Percentiles rank a stretch among this genome's conserved stretches.
Evolutionary conservation across 2,113 vertebrate genomes (phyloP).

Genomic region (Cichladusa arquata): DNA sequence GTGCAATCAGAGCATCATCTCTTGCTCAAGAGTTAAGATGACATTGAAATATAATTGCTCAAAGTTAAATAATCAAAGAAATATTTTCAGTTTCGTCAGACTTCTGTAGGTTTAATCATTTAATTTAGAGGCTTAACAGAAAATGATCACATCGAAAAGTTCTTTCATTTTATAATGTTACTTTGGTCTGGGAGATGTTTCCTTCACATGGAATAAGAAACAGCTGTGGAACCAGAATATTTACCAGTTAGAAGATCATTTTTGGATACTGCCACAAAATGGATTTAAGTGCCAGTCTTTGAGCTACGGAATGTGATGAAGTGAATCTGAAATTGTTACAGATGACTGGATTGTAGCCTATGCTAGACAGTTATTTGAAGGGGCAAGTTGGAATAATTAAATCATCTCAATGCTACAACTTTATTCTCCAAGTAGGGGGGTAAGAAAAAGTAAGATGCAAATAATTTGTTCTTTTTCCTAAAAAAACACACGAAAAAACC

Average conservation of each 20-base stretch:
- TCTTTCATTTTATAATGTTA: not conserved
- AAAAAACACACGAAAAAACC: not conserved
- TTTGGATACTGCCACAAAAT: not conserved
- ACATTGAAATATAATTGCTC: not conserved
- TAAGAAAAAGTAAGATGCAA: not conserved
- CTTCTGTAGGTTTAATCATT: not conserved
- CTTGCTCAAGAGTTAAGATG: not conserved
- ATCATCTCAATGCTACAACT: not conserved
- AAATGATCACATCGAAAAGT: not conserved
- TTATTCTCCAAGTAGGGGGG: not conserved
- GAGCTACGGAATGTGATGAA: not conserved
- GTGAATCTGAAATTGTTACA: not conserved
- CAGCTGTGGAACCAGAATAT: not conserved
- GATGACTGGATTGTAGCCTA: not conserved
- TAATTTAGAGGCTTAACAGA: not conserved
- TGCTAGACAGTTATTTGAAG: not conserved
- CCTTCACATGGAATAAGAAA: not conserved
- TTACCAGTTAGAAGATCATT: not conserved
- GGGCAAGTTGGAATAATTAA: not conserved
- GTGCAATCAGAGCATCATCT: not conserved
- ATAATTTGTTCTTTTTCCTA: not conserved
- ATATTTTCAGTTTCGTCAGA: constrained; percentile 1
- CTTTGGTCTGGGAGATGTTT: not conserved
- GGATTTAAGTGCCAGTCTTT: not conserved
- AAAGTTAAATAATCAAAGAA: constrained; percentile 2